Base-by-base conservation (phyloP, 2,113 vertebrate genomes). In the Pavo muticus region DNA sequence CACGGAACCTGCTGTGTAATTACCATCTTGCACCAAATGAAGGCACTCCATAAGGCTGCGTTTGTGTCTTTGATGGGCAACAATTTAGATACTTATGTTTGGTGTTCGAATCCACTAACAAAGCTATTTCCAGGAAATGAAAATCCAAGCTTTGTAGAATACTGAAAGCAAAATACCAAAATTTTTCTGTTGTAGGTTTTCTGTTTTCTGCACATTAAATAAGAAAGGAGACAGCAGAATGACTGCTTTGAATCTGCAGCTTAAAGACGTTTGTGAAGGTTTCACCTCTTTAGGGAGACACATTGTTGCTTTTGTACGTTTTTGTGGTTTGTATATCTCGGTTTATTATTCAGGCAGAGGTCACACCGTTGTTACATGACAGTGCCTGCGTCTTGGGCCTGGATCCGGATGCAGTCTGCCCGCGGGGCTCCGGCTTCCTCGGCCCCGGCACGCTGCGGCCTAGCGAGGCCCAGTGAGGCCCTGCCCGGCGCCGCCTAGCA, bases 81-180 rank as follows among this genome's bases (percentile, higher is more conserved):
- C 20, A 64, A 37, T 32, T 77, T n/a, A 68, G 16, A 30, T 68
- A n/a, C 3, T 35, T 29, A 10, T 4, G 3, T 16, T 9, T 48
- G 47, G 12, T 4, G 21, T 21, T 45, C 24, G 78, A 32, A 48
- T 14, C 8, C n/a, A 2, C 14, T 0, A 0, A 27, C n/a, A 47
- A 14, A 44, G 39, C 42, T 24, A 18, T 0, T 2, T 2, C 3
- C n/a, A 14, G 24, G 44, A 18, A 12, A 4, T 8, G 54, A 72
- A 45, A 80, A 45, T 13, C 6, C 54, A 21, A 50, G 44, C 25
- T 57, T 30, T 16, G 48, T 25, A 2, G 39, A 6, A 40, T 19
- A 37, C 37, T 4, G 15, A 32, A 21, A 57, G 35, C 48, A 24
- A 25, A 50, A 61, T 29, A 47, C 4, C 3, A 4, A 54, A 54